Conservation (phyloP, 2,797 vertebrate genomes). For the Xiphorhynchus erythropygius region DNA sequence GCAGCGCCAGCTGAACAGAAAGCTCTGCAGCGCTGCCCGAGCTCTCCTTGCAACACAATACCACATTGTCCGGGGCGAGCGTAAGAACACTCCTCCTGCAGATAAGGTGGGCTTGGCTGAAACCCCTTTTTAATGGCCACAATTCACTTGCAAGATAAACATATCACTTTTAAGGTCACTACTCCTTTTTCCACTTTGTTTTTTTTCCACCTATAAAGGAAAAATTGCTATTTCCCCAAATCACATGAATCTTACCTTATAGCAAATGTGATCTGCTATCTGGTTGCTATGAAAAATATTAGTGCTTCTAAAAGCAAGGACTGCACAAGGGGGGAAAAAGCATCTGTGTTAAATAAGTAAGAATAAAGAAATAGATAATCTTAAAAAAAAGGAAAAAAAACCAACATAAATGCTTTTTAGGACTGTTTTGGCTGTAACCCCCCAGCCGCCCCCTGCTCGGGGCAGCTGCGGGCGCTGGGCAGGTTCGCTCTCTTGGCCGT, state of each 20-base stretch:
- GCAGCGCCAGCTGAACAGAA: not conserved
- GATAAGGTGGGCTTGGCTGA: not conserved
- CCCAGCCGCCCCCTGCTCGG: not conserved
- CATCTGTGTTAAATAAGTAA: not conserved
- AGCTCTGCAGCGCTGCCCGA: not conserved
- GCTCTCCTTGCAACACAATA: not conserved
- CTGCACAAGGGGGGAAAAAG: too few relatives aligned
- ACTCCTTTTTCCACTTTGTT: not conserved
- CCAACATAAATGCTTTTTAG: not conserved
- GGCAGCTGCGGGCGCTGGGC: rapidly evolving
- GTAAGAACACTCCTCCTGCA: not conserved
- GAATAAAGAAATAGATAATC: not conserved
- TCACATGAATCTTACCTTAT: not conserved
- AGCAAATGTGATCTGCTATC: rapidly evolving
- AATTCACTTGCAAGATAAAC: not conserved
- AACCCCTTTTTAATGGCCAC: not conserved
- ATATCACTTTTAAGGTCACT: not conserved
- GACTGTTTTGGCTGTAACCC: not conserved
- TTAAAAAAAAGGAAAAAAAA: too few relatives aligned
- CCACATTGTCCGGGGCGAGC: rapidly evolving
- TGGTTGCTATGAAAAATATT: rapidly evolving
- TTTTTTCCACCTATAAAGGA: rapidly evolving
- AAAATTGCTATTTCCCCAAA: not conserved
- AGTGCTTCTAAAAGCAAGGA: not conserved
- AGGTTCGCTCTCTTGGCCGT: rapidly evolving